Evolutionary conservation across 2,797 vertebrate species (phyloP).

Genomic region (Sebastiscus tertius): DNA sequence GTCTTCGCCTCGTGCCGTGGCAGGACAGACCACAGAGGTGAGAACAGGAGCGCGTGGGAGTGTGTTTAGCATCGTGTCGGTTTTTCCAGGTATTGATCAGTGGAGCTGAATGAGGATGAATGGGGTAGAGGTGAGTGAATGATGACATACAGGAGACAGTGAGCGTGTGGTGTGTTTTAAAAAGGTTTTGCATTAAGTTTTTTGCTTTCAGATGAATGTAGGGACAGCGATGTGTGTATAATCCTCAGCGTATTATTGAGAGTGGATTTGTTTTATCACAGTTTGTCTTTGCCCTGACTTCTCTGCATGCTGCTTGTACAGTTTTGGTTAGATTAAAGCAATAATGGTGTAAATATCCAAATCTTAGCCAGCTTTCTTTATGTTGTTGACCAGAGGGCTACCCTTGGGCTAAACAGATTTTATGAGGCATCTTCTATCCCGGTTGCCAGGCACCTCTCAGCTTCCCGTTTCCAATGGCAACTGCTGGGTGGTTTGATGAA

Average conservation of each 20-base stretch:
- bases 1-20: slow-evolving; percentile 81
- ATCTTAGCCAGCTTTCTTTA: slow-evolving; percentile 37
- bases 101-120: slow-evolving; percentile 38
- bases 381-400: slow-evolving; percentile 61
- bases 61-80: slow-evolving; percentile 40
- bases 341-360: slow-evolving; percentile 24
- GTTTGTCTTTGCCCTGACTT: slow-evolving; percentile 30
- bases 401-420: slow-evolving; percentile 70
- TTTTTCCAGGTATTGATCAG: slow-evolving; percentile 59
- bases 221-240: slow-evolving; percentile 14
- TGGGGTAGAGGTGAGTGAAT: slow-evolving; percentile 46
- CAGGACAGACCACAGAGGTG: slow-evolving; percentile 82
- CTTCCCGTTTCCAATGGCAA: slow-evolving; percentile 84
- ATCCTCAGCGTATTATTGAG: slow-evolving; percentile 6
- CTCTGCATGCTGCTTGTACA: background rate
- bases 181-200: slow-evolving; percentile 52
- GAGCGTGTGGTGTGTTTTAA: slow-evolving; percentile 26
- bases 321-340: slow-evolving; percentile 35
- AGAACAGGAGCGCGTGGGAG: slow-evolving; percentile 71
- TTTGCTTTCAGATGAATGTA: slow-evolving; percentile 3
- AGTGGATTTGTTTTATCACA: slow-evolving; percentile 31
- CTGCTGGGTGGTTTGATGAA: slow-evolving; percentile 81
- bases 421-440: slow-evolving; percentile 73
- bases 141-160: slow-evolving; percentile 19
- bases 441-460: slow-evolving; percentile 83